These are phyloP conservation scores for Petrolisthes manimaculis DNA, from an alignment of 2,888 invertebrate species.

Conservation along the genomic window DNA sequence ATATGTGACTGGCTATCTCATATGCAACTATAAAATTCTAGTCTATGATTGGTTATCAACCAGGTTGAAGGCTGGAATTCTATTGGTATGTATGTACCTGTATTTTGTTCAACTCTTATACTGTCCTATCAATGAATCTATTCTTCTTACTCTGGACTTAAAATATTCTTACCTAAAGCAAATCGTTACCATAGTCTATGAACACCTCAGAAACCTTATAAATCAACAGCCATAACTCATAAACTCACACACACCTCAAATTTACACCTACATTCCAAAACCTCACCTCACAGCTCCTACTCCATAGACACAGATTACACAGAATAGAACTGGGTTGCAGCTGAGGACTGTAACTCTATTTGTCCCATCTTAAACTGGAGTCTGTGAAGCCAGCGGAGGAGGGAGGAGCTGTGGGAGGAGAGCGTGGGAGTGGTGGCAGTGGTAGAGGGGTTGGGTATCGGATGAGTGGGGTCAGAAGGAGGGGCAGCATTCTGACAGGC, in stretches of 20 bases:
- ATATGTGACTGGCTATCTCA: no score
- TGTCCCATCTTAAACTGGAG: slow-evolving; percentile 98
- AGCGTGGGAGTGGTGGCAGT: slow-evolving; percentile 10
- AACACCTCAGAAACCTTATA: not conserved
- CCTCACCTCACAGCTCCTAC: not conserved
- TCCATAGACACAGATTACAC: slow-evolving; percentile 71
- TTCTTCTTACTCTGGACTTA: not conserved
- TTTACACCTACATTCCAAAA: not conserved
- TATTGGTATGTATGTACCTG: no score
- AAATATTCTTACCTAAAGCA: not conserved
- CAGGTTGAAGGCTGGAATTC: no score
- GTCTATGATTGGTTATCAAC: no score
- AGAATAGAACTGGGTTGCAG: slow-evolving; percentile 90
- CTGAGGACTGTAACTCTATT: slow-evolving; percentile 92
- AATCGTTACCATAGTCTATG: not conserved
- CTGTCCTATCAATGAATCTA: not conserved
- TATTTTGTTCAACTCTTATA: not conserved
- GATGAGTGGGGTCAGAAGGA: slow-evolving; percentile 17
- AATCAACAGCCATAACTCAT: not conserved
- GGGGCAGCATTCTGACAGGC: slow-evolving; percentile 75
- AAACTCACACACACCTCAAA: not conserved
- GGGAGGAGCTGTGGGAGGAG: slow-evolving; percentile 66
- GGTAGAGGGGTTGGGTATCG: slow-evolving; percentile 6
- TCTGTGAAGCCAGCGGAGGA: slow-evolving; percentile 88
- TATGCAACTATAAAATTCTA: no score